Evolutionary conservation across 2,797 vertebrate genomes (phyloP).

Genomic region (Prionace glauca): DNA sequence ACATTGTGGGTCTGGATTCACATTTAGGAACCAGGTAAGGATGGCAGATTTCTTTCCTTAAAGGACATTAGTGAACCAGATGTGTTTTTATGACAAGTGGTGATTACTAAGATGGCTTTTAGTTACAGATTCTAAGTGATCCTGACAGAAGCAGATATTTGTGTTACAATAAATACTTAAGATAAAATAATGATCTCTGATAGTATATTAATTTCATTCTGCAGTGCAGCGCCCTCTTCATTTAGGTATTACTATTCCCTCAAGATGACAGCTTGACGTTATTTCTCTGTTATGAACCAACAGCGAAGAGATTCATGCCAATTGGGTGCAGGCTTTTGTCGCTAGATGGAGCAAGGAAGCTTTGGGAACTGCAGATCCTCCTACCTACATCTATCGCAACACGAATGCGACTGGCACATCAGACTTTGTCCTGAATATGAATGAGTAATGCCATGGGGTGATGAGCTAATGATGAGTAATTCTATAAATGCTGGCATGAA

Average conservation of each 20-base stretch:
- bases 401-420: background rate
- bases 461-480: background rate
- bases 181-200: background rate
- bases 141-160: background rate
- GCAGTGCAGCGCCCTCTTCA: background rate
- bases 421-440: background rate
- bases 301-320: background rate
- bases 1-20: too few relatives aligned
- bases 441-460: background rate
- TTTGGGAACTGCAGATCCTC: background rate
- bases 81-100: too few relatives aligned
- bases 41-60: too few relatives aligned
- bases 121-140: background rate
- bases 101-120: too few relatives aligned
- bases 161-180: background rate
- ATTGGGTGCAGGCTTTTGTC: background rate
- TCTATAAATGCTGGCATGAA: background rate
- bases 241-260: background rate
- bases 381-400: too few relatives aligned
- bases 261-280: background rate
- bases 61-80: too few relatives aligned
- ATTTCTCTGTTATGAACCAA: background rate
- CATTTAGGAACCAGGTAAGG: too few relatives aligned
- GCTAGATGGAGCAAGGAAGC: too few relatives aligned
- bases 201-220: background rate